These are phyloP conservation scores for Xenopus borealis DNA, from an alignment of 2,113 vertebrate species.

Conservation along the genomic window DNA sequence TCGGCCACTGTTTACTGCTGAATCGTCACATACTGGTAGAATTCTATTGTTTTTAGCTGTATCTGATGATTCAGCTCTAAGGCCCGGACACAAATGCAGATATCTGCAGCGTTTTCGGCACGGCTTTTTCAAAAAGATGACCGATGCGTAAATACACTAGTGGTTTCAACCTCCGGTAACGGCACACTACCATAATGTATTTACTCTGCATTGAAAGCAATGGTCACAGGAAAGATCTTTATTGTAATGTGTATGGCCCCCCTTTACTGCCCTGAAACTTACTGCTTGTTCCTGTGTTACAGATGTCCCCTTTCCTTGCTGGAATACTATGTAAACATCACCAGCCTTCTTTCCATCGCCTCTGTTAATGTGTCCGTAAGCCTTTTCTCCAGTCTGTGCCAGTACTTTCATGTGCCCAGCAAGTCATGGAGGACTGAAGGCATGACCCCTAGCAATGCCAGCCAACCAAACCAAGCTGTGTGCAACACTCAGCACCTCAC, in stretches of 20 bases:
- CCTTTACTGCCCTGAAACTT: not conserved
- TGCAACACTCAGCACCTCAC: conserved; percentile 74
- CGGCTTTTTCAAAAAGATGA: too few species aligned
- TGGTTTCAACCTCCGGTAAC: too few species aligned
- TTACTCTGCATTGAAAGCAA: not conserved
- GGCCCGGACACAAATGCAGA: too few species aligned
- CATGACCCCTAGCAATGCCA: conserved; percentile 62
- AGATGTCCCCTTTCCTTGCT: conserved; percentile 55
- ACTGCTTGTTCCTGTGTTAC: conserved; percentile 4
- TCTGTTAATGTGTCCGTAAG: conserved; percentile 51
- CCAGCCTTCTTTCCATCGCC: conserved; percentile 47
- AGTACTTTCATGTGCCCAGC: conserved; percentile 62
- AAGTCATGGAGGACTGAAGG: conserved; percentile 67
- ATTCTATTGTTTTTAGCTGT: too few species aligned
- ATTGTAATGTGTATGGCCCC: not conserved
- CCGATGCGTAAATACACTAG: too few species aligned
- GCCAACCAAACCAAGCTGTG: conserved; percentile 58
- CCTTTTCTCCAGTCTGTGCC: conserved; percentile 73
- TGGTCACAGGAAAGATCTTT: too few species aligned
- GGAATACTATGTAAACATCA: conserved; percentile 59
- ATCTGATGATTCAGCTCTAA: too few species aligned
- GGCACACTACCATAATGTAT: too few species aligned
- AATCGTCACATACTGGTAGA: too few species aligned
- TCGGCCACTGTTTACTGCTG: too few species aligned
- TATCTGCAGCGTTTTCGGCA: too few species aligned